Base-by-base conservation (phyloP, 2,888 invertebrate species). In the Harpalus rufipes region DNA sequence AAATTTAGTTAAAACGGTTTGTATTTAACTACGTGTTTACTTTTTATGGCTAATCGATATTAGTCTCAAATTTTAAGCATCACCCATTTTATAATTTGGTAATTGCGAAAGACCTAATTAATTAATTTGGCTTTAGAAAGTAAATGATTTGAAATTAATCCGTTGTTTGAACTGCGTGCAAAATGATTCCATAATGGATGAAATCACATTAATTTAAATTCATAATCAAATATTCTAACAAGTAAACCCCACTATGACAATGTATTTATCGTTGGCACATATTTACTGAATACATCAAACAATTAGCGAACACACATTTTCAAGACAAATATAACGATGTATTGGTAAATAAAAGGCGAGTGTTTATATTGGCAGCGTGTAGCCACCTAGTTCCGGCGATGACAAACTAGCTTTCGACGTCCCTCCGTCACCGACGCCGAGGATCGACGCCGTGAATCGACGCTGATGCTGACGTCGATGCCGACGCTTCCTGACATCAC, bases 371-470 rank as follows among this genome's bases (percentile, higher is more conserved):
- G 44, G 44, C 12, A n/a, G 7, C 14, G 32, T 25, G 32, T 14
- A 39, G 68, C n/a, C 39, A 68, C 44, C 44, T 44, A 44, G 41
- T 74, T 74, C 44, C 72, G 72, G 44, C 18, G 41, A 32, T 74
- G 72, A 74, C 44, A 74, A 44, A 74, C 72, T 74, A 74, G 16
- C 72, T 74, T 72, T 72, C 44, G 72, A 72, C 72, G 44, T 10
- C 44, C 8, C 10, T 21, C 21, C 21, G 21, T 21, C 21, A 41
- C 16, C 41, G 39, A 39, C 68, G 32, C 16, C 32, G 32, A 12
- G 44, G 12, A 51, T 51, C 44, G 44, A 51, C 72, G 41, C 7
- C 72, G 41, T 16, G n/a, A n/a, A n/a, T n/a, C n/a, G n/a, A n/a
- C 44, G 72, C 8, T 44, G 18, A 18, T 8, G 14, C 63, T 12